Evolutionary conservation across 2,797 vertebrate species (phyloP).

Genomic region (Rhodeus uyekii): DNA sequence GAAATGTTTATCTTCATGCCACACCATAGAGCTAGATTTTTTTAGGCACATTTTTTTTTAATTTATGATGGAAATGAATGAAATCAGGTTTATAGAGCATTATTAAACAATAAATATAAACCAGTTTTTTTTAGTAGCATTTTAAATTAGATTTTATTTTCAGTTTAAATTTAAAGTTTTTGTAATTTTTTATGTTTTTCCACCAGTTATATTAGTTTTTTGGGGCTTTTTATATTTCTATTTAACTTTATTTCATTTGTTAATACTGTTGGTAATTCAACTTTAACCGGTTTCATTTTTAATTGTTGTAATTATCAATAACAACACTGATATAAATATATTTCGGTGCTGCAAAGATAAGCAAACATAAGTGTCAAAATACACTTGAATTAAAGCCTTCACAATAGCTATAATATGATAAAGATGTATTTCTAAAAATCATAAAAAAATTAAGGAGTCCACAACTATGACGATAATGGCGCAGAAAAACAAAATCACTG

Average conservation of each 20-base stretch:
- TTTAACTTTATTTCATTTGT: neutral
- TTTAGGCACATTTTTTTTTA: too few relatives aligned
- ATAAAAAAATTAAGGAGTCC: too few relatives aligned
- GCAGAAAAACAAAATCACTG: neutral
- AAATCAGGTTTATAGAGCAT: neutral
- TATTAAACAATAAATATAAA: neutral
- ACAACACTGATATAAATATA: too few relatives aligned
- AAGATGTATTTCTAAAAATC: too few relatives aligned
- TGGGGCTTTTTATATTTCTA: neutral
- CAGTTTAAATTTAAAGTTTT: neutral
- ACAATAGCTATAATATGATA: neutral
- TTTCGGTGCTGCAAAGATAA: neutral
- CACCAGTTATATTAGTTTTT: neutral
- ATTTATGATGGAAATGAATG: neutral
- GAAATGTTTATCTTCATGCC: too few relatives aligned
- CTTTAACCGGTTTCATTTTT: neutral
- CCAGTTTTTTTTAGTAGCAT: neutral
- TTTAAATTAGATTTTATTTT: neutral
- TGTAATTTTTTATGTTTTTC: neutral
- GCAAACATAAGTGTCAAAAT: neutral
- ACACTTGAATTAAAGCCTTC: neutral
- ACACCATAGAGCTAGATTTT: too few relatives aligned
- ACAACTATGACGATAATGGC: neutral
- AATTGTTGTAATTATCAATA: neutral
- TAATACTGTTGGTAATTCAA: neutral